phyloP scores from a whole-genome alignment of 2,113 vertebrate genomes.

The Percina caprodes region DNA sequence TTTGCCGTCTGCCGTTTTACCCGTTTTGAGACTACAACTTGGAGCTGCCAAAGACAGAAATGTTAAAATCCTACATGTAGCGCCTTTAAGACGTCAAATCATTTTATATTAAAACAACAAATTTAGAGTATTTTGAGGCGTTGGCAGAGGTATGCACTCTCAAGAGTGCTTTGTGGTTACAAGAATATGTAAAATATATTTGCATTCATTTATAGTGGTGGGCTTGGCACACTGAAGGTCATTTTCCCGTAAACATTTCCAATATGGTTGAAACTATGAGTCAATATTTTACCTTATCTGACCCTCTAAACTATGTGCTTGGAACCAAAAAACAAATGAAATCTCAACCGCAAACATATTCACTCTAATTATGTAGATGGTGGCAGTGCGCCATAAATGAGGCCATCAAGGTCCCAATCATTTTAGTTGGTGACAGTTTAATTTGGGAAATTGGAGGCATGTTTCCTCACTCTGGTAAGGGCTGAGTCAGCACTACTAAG shows the following conservation, averaged over 20 bases:
- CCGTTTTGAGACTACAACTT: background rate
- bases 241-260: slow-evolving; percentile 13
- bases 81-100: background rate
- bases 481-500: slow-evolving; percentile 18
- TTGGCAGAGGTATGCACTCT: background rate
- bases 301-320: slow-evolving; percentile 1
- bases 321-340: slow-evolving; percentile 33
- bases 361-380: slow-evolving; percentile 43
- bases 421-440: slow-evolving; percentile 58
- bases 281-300: slow-evolving; percentile 32
- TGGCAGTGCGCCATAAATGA: slow-evolving; percentile 32
- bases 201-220: background rate
- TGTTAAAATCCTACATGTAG: background rate
- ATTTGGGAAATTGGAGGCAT: slow-evolving; percentile 61
- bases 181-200: slow-evolving; percentile 6
- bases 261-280: slow-evolving; percentile 12
- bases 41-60: background rate
- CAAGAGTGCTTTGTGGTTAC: background rate
- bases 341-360: slow-evolving; percentile 22
- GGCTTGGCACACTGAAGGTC: background rate
- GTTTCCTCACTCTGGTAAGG: slow-evolving; percentile 36
- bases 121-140: background rate
- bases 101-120: background rate
- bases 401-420: slow-evolving; percentile 54
- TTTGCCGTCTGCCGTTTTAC: background rate